These are phyloP conservation scores for Microplitis mediator DNA, from an alignment of 1,140 invertebrate genomes.

Conservation along the genomic window DNA sequence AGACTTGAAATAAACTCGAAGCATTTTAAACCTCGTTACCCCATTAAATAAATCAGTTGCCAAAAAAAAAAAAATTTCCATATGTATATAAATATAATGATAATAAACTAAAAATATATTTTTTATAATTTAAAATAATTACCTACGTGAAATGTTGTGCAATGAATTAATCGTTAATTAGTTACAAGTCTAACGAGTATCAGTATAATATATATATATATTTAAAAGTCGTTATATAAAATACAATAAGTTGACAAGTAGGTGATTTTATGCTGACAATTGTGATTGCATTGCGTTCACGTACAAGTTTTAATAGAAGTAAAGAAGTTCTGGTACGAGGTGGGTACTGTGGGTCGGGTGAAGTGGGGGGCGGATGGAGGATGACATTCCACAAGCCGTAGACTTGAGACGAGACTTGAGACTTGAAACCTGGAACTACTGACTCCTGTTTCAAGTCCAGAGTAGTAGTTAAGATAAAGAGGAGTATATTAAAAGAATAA, in stretches of 20 bases:
- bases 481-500: too few relatives aligned
- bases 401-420: too few relatives aligned
- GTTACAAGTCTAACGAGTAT: slow-evolving; percentile 27
- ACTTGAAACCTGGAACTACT: too few relatives aligned
- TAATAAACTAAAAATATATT: not conserved
- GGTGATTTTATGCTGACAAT: not conserved
- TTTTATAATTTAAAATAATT: not conserved
- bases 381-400: too few relatives aligned
- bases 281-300: not conserved
- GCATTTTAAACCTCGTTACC: too few relatives aligned
- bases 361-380: too few relatives aligned
- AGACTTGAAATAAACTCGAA: too few relatives aligned
- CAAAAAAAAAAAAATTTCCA: not conserved
- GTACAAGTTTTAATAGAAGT: not conserved
- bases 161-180: slow-evolving; percentile 35
- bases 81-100: not conserved
- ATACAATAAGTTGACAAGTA: not conserved
- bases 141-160: not conserved
- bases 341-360: too few relatives aligned
- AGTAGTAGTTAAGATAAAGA: too few relatives aligned
- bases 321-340: not conserved
- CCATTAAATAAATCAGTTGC: too few relatives aligned
- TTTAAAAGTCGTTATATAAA: not conserved
- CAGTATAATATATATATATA: not conserved
- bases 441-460: too few relatives aligned